Evolutionary conservation across 2,113 vertebrate genomes (phyloP), one percentile per base, ranked within the genome.

Genomic region (Poeciliopsis turrubarensis): DNA sequence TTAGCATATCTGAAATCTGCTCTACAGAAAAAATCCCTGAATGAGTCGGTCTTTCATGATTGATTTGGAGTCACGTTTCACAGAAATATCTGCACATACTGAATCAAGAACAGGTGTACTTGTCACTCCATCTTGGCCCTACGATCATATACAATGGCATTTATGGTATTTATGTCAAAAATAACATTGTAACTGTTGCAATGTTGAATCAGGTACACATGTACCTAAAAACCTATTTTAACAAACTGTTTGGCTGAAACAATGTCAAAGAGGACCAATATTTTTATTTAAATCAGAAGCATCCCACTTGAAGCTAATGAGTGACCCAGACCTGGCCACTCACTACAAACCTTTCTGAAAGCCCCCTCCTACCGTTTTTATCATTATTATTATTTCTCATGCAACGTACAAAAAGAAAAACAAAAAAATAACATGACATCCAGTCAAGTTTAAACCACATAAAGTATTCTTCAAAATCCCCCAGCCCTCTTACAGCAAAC

Each of bases 401-500:
- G 30, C 37, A 54, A 62, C 37, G 74, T 70, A 83, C 62, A 70
- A 68, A 61, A 60, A 65, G 68, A 68, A 57, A 63, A 75, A 62
- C 54, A 32, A 32, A 34, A 34, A 34, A 34, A 7, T 8, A 57
- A 37, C 51, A 29, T 34, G 37, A 85, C 68, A 76, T 30, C 47
- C 80, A 78, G 72, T 79, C 68, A 72, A 65, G 70, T 57, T 57
- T 57, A 70, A 66, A 39, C 68, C 70, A 67, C 82, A 82, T 72
- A 78, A 85, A 85, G 79, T 73, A 87, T 81, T 65, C 76, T 79
- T 61, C 54, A 64, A 85, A 87, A 70, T 77, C 54, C 60, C n/a
- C 44, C 75, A 67, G 27, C 19, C 73, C 1, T 1, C 44, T 51
- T 19, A 60, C 31, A 26, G 31, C 54, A 60, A 47, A 70, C 62